phyloP scores from a whole-genome alignment of 2,113 vertebrate genomes.

The Poeciliopsis retropinna region DNA sequence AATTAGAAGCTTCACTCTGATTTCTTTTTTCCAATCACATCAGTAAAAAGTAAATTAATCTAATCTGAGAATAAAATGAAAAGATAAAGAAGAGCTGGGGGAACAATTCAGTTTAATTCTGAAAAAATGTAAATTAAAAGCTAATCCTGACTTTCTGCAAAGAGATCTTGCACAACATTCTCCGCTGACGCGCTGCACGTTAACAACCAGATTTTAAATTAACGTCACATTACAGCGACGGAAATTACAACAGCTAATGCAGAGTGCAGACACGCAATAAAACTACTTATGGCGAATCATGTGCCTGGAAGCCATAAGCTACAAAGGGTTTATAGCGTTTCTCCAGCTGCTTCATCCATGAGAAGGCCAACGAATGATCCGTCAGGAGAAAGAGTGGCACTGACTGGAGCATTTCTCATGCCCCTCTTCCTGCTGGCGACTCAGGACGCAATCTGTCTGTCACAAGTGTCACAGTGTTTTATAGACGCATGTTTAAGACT shows the following conservation, averaged over 20 bases:
- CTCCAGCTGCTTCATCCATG: slow-evolving; percentile 40
- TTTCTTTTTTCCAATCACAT: neutral
- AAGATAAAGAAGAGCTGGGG: neutral
- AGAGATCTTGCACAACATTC: neutral
- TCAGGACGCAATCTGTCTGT: slow-evolving; percentile 68
- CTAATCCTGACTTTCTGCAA: neutral
- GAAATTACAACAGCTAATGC: slow-evolving; percentile 40
- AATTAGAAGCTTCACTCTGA: too few relatives aligned
- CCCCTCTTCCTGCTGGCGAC: slow-evolving; percentile 67
- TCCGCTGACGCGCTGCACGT: neutral
- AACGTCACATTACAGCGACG: slow-evolving; percentile 36
- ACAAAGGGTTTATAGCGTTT: slow-evolving; percentile 44
- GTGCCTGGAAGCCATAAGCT: slow-evolving; percentile 66
- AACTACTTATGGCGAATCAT: slow-evolving; percentile 71
- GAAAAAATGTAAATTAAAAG: neutral
- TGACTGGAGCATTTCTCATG: slow-evolving; percentile 68
- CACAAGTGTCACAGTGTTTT: slow-evolving; percentile 49
- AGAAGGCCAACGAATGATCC: slow-evolving; percentile 54
- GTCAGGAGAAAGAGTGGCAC: slow-evolving; percentile 68
- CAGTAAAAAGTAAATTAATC: neutral
- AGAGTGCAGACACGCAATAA: slow-evolving; percentile 24
- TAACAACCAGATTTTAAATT: slow-evolving; percentile 20
- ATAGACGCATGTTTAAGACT: slow-evolving; percentile 52
- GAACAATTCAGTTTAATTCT: neutral
- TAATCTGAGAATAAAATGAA: neutral